phyloP scores from a whole-genome alignment of 2,797 vertebrate species.

The Cygnus olor region DNA sequence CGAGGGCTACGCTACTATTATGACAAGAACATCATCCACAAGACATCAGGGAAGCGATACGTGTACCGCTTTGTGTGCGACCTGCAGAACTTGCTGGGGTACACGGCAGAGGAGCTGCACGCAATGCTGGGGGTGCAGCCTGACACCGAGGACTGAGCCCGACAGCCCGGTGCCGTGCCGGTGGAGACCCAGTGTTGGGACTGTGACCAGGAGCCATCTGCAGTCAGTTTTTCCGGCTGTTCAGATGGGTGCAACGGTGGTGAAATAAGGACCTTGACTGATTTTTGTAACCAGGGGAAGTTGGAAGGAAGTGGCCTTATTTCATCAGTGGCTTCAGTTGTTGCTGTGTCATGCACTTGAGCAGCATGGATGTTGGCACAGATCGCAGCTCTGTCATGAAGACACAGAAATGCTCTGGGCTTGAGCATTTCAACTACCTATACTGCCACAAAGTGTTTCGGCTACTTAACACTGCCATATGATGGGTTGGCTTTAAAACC shows the following conservation, averaged over 20 bases:
- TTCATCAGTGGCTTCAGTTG: background rate
- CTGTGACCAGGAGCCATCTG: conserved; percentile 7
- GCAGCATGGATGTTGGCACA: background rate
- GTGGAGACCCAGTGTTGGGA: background rate
- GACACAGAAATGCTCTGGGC: background rate
- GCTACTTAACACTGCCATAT: conserved; percentile 2
- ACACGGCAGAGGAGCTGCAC: conserved; percentile 87
- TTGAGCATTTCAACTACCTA: background rate
- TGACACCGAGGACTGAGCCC: conserved; percentile 87
- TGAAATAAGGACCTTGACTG: conserved; percentile 10
- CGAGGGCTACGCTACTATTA: conserved; percentile 89
- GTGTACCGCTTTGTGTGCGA: conserved; percentile 92
- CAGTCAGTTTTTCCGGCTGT: background rate
- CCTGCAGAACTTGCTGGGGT: conserved; percentile 88
- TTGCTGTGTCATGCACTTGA: conserved; percentile 15
- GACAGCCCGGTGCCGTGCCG: background rate
- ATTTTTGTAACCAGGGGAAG: background rate
- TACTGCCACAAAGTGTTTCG: background rate
- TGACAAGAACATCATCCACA: conserved; percentile 93
- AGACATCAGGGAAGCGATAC: conserved; percentile 89
- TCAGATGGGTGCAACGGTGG: background rate
- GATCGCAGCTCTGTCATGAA: background rate
- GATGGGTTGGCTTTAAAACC: conserved; percentile 54
- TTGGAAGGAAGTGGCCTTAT: conserved; percentile 48
- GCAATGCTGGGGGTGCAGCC: conserved; percentile 89